These are phyloP conservation scores for Nymphalis io DNA, from an alignment of 1,140 invertebrate species.

Conservation along the genomic window DNA sequence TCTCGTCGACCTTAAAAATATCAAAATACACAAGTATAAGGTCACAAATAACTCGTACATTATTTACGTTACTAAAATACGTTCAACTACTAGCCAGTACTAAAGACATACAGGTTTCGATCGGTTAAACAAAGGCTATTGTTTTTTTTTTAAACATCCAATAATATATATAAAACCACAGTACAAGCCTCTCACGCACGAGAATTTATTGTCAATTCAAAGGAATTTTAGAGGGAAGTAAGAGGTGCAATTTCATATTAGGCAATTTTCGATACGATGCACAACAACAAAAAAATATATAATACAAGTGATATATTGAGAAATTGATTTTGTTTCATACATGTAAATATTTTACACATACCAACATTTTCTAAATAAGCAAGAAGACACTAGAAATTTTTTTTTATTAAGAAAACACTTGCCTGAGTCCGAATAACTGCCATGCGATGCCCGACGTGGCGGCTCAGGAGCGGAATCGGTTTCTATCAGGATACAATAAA, in stretches of 20 bases:
- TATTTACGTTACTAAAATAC: constrained; percentile 36
- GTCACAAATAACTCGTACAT: constrained; percentile 10
- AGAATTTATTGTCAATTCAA: not conserved
- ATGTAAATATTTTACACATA: not conserved
- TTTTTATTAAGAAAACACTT: constrained; percentile 50
- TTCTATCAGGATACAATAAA: constrained; percentile 81
- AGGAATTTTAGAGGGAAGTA: constrained; percentile 2
- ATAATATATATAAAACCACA: constrained; percentile 41
- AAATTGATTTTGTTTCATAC: no score
- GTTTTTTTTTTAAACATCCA: constrained; percentile 52
- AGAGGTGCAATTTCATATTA: not conserved
- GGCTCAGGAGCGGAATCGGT: constrained; percentile 84
- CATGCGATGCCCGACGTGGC: constrained; percentile 82
- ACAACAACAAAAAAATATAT: not conserved
- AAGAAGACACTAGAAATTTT: not conserved
- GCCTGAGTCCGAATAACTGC: constrained; percentile 83
- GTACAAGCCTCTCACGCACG: constrained; percentile 22
- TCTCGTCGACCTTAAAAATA: constrained; percentile 49
- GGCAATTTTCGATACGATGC: not conserved
- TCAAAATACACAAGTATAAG: constrained; percentile 26
- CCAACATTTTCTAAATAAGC: not conserved
- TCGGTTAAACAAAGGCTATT: constrained; percentile 72
- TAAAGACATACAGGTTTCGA: constrained; percentile 46
- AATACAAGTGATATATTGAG: no score
- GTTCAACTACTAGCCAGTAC: constrained; percentile 45